Percentiles rank a stretch among this genome's conserved stretches.
Evolutionary conservation across 2,797 vertebrate genomes (phyloP).

Genomic region (Bucorvus abyssinicus): DNA sequence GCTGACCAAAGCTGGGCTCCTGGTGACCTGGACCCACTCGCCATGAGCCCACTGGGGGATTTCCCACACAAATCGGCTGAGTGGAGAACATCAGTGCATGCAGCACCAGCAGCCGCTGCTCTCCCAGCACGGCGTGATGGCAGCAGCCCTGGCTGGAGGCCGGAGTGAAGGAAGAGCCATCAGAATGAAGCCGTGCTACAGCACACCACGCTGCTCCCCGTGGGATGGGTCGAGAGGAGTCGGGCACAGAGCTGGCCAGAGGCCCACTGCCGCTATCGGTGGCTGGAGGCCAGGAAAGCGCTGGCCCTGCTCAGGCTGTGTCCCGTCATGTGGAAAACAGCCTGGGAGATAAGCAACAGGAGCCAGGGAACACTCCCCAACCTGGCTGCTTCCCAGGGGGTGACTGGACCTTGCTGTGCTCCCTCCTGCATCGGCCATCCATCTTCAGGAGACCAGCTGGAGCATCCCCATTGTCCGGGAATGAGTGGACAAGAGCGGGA

Average conservation of each 20-base stretch:
- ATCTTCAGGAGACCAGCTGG: not conserved
- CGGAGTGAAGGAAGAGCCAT: not conserved
- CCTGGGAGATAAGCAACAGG: not conserved
- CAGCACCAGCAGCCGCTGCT: not conserved
- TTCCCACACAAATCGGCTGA: rapidly evolving
- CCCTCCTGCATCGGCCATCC: not conserved
- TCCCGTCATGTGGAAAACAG: not conserved
- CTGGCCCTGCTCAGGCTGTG: not conserved
- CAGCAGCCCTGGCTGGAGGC: not conserved
- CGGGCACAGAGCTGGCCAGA: not conserved
- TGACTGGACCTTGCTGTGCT: not conserved
- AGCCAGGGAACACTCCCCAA: not conserved
- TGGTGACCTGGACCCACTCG: not conserved
- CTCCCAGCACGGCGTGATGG: not conserved
- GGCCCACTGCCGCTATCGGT: not conserved
- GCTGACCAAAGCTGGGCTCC: not conserved
- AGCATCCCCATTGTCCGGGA: rapidly evolving
- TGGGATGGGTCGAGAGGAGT: not conserved
- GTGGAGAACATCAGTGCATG: not conserved
- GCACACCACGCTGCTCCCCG: rapidly evolving
- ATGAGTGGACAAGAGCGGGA: rapidly evolving
- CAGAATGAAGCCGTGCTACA: not conserved
- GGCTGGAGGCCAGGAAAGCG: not conserved
- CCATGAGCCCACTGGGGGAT: rapidly evolving
- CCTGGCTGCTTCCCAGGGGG: not conserved